Percentiles rank a stretch among this genome's conserved stretches.
phyloP scores from a whole-genome alignment of 2,797 vertebrate species.

The Muscicapa comitata region DNA sequence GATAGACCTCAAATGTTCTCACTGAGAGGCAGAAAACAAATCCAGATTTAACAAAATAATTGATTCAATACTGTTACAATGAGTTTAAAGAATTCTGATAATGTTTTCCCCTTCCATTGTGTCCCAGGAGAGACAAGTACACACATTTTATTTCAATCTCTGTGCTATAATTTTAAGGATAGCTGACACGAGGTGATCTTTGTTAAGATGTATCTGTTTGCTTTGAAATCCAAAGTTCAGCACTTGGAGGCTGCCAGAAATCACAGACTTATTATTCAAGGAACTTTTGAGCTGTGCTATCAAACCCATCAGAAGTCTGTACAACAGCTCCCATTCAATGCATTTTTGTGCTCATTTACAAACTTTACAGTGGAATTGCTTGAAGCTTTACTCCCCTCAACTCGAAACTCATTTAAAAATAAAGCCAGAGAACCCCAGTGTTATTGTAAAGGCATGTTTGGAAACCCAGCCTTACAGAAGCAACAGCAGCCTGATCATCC shows the following conservation, averaged over 20 bases:
- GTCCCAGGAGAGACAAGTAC: conserved; percentile 30
- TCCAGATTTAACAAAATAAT: conserved; percentile 61
- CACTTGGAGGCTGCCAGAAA: conserved; percentile 1
- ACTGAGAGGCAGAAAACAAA: conserved; percentile 60
- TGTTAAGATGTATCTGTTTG: conserved; percentile 49
- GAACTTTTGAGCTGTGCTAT: conserved; percentile 24
- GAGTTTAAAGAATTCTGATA: conserved; percentile 62
- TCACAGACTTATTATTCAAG: conserved; percentile 21
- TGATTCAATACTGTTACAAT: conserved; percentile 44
- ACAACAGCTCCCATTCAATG: conserved; percentile 2
- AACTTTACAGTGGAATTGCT: not conserved
- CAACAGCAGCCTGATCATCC: not conserved
- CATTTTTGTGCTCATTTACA: conserved; percentile 8
- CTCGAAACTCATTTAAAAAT: not conserved
- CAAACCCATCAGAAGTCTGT: conserved; percentile 6
- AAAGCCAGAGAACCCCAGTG: not conserved
- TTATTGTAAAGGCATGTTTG: not conserved
- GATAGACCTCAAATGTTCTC: conserved; percentile 59
- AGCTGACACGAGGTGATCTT: conserved; percentile 47
- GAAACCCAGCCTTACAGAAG: not conserved
- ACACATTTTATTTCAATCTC: conserved; percentile 37
- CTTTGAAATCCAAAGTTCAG: conserved; percentile 41
- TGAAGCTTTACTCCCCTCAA: not conserved
- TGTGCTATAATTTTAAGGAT: conserved; percentile 40
- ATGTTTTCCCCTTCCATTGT: not conserved